Conservation (phyloP, 2,888 invertebrate genomes). For the Tromatobia lineatoria region DNA sequence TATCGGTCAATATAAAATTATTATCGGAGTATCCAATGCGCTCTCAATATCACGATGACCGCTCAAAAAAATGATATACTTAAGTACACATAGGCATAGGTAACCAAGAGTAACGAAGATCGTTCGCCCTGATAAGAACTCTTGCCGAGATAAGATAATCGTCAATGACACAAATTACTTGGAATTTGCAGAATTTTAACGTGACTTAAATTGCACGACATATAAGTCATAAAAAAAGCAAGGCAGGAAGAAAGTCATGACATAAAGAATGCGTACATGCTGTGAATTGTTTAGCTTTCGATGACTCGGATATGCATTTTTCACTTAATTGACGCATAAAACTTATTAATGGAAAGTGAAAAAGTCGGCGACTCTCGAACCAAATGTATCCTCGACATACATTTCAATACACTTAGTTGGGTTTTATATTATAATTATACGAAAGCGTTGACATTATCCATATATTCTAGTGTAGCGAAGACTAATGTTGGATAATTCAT, state of each 20-base stretch:
- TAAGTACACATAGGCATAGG: not conserved
- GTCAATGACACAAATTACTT: slow-evolving; percentile 47
- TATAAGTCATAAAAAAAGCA: slow-evolving; percentile 17
- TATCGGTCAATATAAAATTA: slow-evolving; percentile 6
- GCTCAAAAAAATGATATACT: not conserved
- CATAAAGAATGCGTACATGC: not conserved
- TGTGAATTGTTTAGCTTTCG: not conserved
- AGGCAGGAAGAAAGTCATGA: not conserved
- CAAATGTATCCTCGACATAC: no score
- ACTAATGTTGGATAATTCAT: no score
- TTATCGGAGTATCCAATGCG: slow-evolving; percentile 5
- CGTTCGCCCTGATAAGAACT: slow-evolving; percentile 56
- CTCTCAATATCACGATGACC: slow-evolving; percentile 8
- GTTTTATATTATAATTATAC: no score
- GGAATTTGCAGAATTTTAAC: slow-evolving; percentile 28
- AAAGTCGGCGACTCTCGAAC: not conserved
- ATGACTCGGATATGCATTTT: not conserved
- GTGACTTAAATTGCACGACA: slow-evolving; percentile 21
- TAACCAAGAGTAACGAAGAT: slow-evolving; percentile 46
- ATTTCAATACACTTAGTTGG: no score
- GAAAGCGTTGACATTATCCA: no score
- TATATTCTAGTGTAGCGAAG: no score
- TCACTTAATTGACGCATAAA: not conserved
- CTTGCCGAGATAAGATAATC: slow-evolving; percentile 60
- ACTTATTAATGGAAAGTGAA: not conserved